phyloP scores from a whole-genome alignment of 2,888 invertebrate species.

The Ecliptopera silaceata region DNA sequence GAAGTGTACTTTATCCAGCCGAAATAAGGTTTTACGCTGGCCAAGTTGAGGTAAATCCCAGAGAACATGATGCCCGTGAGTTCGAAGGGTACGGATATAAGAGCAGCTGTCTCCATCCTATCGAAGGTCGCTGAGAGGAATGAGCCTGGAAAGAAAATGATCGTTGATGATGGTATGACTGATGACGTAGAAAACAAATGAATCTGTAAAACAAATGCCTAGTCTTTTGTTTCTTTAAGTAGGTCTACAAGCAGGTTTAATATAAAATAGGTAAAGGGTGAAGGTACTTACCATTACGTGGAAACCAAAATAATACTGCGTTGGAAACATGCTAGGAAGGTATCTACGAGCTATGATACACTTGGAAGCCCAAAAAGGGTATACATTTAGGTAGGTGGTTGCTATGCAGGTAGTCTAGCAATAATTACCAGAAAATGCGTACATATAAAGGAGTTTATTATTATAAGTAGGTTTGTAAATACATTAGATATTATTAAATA shows the following conservation, averaged over 20 bases:
- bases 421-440: too few species aligned
- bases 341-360: not conserved
- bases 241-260: not conserved
- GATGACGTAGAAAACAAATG: not conserved
- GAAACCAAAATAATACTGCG: not conserved
- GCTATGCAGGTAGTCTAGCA: not conserved
- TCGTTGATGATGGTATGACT: not conserved
- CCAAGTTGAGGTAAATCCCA: slow-evolving; percentile 86
- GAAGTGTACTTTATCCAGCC: slow-evolving; percentile 86
- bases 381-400: not conserved
- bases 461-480: too few species aligned
- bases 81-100: slow-evolving; percentile 87
- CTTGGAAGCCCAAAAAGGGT: too few species aligned
- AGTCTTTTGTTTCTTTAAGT: not conserved
- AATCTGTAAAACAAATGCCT: too few species aligned
- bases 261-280: not conserved
- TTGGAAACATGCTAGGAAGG: not conserved
- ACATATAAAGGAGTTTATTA: too few species aligned
- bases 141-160: slow-evolving; percentile 71
- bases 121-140: slow-evolving; percentile 88
- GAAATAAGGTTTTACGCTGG: slow-evolving; percentile 77
- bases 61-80: slow-evolving; percentile 85
- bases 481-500: not conserved
- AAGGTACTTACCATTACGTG: slow-evolving; percentile 5
- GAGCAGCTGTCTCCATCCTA: slow-evolving; percentile 85